Base-by-base conservation (phyloP, 2,888 invertebrate species). In the Ochropleura leucogaster region DNA sequence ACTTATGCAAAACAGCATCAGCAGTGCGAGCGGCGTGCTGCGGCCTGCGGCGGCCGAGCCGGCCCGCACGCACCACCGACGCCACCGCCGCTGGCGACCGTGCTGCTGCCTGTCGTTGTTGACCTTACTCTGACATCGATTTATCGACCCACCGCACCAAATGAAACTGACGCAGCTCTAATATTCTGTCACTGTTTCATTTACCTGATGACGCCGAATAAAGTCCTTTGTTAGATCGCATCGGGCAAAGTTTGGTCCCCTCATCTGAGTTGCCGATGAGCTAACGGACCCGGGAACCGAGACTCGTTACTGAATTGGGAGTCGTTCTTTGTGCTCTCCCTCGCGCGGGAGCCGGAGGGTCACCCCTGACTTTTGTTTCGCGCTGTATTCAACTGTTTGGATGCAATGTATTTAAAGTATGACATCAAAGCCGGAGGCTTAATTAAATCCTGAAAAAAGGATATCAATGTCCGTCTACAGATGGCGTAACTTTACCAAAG, bases 1-100 rank as follows among this genome's bases (percentile, higher is more conserved):
- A 96, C 94, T 96, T 96, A 96, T 96, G 96, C 95, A 96, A 96
- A 95, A 96, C 95, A 95, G 92, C 93, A 95, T 89, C 88, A 90
- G 91, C 91, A 91, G 88, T 87, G 67, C 69, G 57, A 79, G 80
- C 70, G 47, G 87, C 87, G 82, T 87, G 88, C 90, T 89, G 83
- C 79, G 83, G 85, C 84, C 89, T 88, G 82, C 82, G 83, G 84
- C 83, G 78, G 84, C 83, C 63, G 77, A 69, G 72, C 80, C 82
- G 40, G 49, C 60, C 70, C 59, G 92, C 94, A 82, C 82, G 83
- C 82, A 79, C 75, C 68, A 49, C 74, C 71, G 72, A 30, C 53
- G 18, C 49, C 46, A 14, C 55, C 55, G 51, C 72, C 70, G 93
- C 60, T 91, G 92, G 70, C 77, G 82, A 68, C 72, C 74, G 66